Base-by-base conservation (phyloP, 2,113 vertebrate genomes). In the Rhinoptilus africanus region DNA sequence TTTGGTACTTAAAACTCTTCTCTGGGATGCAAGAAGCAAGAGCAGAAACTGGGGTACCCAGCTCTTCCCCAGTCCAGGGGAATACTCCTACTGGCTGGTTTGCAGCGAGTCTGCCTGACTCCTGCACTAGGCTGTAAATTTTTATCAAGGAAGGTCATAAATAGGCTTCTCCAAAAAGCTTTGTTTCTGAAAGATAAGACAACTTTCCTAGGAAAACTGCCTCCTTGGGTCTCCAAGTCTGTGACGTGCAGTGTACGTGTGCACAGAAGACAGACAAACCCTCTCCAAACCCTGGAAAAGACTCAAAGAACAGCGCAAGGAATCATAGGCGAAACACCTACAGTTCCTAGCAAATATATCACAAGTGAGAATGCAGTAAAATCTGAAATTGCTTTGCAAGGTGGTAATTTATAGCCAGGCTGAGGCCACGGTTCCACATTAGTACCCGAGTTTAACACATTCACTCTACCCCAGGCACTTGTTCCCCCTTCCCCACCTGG, bases 331-430 rank as follows among this genome's bases (percentile, higher is more conserved):
- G 0, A 62, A 73, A 95, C 96, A 90, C 94, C 92, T 85, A 67
- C 95, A 64, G 71, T 0, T 90, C 90, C 82, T 8, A 30, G 75
- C 74, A 60, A 64, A 96, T 72, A 30, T 22, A 87, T 66, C 88
- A 11, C 82, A 90, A 93, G 90, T 39, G 85, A 85, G 90, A 94
- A 76, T 37, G 4, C 37, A 21, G 82, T 7, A 27, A 67, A 67
- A 64, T 21, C 85, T 47, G 43, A 67, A 56, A 89, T 3, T 75
- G 62, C 90, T 63, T 11, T 8, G 51, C 92, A 16, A 74, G 74
- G 71, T 35, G 82, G 90, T 8, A 92, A 85, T 93, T 97, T 92
- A 88, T 39, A 95, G 88, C 71, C 48, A 9, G 85, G 85, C 82
- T 93, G 90, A 56, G 78, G 92, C 74, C 94, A 14, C 1, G 14